phyloP scores from a whole-genome alignment of 1,140 invertebrate species.

The Aricia agestis region DNA sequence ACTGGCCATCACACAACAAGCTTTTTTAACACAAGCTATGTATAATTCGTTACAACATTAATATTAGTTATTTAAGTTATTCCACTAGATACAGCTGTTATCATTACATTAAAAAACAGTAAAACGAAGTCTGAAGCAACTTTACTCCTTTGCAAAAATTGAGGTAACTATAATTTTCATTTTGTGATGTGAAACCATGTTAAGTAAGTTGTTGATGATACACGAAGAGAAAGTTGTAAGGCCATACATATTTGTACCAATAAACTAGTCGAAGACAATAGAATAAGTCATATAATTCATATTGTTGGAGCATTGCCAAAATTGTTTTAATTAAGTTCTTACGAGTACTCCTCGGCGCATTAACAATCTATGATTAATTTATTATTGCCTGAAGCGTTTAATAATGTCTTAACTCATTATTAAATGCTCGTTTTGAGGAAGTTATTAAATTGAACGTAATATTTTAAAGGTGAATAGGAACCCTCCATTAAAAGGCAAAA shows the following conservation, averaged over 20 bases:
- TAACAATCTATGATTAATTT: conserved; percentile 1
- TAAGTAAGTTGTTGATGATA: neutral
- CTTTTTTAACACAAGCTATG: no score
- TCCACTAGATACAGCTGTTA: no score
- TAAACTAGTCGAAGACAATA: neutral
- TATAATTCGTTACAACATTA: no score
- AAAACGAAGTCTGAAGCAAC: no score
- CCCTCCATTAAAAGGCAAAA: neutral
- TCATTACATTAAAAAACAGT: no score
- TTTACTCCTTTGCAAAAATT: neutral
- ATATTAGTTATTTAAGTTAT: no score
- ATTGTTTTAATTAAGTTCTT: conserved; percentile 1
- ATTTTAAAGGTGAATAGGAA: neutral
- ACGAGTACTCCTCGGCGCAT: neutral
- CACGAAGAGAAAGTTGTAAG: neutral
- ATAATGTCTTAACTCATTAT: neutral
- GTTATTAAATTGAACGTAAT: neutral
- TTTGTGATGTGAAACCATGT: neutral
- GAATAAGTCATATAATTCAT: neutral
- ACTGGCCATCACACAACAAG: no score
- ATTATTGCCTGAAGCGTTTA: neutral
- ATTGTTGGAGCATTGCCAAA: neutral
- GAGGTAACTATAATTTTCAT: neutral
- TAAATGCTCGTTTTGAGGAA: neutral
- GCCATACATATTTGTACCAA: neutral